Conservation (phyloP, 2,888 invertebrate genomes). For the Rhynchonema sp. region DNA sequence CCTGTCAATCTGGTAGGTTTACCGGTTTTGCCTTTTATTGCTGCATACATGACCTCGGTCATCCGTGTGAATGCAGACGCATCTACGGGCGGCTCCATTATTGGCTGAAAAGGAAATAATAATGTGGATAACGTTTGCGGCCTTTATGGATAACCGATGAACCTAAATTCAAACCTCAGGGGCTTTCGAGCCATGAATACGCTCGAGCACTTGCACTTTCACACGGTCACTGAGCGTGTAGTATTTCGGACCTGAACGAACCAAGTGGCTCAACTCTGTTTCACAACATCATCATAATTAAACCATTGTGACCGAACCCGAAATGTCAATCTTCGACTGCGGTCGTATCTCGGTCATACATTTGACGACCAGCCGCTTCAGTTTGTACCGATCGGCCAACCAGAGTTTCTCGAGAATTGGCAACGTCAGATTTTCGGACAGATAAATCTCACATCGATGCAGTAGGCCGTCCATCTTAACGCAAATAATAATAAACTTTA, state of each 20-base stretch:
- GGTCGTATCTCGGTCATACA: conserved; percentile 4
- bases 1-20: too few species aligned
- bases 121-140: not conserved
- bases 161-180: not conserved
- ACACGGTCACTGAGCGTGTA: conserved; percentile 6
- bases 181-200: conserved; percentile 4
- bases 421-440: conserved; percentile 12
- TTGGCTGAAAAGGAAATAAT: not conserved
- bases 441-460: conserved; percentile 5
- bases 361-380: conserved; percentile 1
- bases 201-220: conserved; percentile 7
- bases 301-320: too few species aligned
- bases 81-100: conserved; percentile 1
- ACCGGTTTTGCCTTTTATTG: conserved; percentile 2
- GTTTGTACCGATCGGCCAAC: conserved; percentile 6
- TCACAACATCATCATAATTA: too few species aligned
- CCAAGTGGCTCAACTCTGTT: too few species aligned
- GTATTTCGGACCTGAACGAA: conserved; percentile 7
- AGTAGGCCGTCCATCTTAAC: conserved; percentile 3
- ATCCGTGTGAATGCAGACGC: not conserved
- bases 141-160: not conserved
- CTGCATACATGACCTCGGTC: not conserved
- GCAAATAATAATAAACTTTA: too few species aligned
- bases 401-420: conserved; percentile 22
- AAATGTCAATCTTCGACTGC: conserved; percentile 2